Base-by-base conservation (phyloP, 2,797 vertebrate genomes). In the Falco naumanni region DNA sequence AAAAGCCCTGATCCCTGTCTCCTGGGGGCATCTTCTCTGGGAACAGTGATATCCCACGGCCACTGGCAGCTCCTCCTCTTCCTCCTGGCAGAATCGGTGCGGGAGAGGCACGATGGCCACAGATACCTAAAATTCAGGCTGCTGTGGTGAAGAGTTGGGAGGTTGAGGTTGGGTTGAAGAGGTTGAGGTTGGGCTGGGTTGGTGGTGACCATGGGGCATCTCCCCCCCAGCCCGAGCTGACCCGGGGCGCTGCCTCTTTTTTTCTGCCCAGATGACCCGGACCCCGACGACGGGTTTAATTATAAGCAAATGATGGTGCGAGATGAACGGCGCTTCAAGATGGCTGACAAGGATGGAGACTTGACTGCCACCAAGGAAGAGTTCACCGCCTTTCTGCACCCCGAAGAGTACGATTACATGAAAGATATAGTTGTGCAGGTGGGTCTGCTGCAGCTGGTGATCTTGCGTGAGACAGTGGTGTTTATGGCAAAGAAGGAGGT, bases 241-340 rank as follows among this genome's bases (percentile, higher is more conserved):
- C 11, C 9, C 1, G 0, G 15, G 5, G 4, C 2, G 3, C 68
- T n/a, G 6, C 56, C 34, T 28, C 75, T 63, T 57, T 34, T 33
- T 21, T 56, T 41, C 37, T 77, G 45, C 93, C 37, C 97, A 99
- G 99, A 99, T 41, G 99, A 99, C 69, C 98, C 98, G 0, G 99
- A 99, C 85, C 98, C 99, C 0, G 99, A 99, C 9, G 99, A 99
- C 53, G 98, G 98, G 10, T 99, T 98, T 89, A 99, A 99, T 97
- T 99, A 99, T 91, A 98, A 98, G 16, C 98, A 98, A 75, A 99
- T 99, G 99, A 99, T 99, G 99, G 92, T 96, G 69, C 98, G 99
- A 87, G 99, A 99, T 8, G 99, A 99, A 72, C 96, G 99, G 6
- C 98, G 99, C 31, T 99, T 99, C 97, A 98, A 98, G 95, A 98